phyloP scores from a whole-genome alignment of 2,797 vertebrate genomes.

The Artibeus jamaicensis region DNA sequence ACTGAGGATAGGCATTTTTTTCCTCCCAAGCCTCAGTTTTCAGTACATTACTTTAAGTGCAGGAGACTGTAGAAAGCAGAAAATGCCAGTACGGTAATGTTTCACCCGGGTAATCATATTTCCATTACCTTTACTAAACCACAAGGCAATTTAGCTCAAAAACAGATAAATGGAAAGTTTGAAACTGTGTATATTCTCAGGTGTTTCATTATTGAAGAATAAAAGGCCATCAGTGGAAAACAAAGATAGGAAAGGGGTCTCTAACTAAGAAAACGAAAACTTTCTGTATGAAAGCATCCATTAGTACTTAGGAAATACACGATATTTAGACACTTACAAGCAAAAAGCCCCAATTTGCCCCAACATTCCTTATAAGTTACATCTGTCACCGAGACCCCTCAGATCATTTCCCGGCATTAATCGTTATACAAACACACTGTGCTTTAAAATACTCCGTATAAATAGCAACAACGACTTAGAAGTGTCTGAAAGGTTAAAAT shows the following conservation, averaged over 20 bases:
- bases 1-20: constrained; percentile 36
- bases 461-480: not conserved
- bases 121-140: constrained; percentile 46
- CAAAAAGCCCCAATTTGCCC: constrained; percentile 10
- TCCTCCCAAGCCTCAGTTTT: constrained; percentile 54
- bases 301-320: not conserved
- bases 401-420: not conserved
- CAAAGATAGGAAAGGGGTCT: not conserved
- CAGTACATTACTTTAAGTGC: constrained; percentile 63
- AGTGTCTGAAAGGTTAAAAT: constrained; percentile 38
- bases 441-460: not conserved
- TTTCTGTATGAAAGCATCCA: constrained; percentile 45
- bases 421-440: not conserved
- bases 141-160: constrained; percentile 31
- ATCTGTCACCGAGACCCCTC: not conserved
- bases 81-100: not conserved
- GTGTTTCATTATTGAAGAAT: constrained; percentile 44
- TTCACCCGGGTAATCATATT: constrained; percentile 9
- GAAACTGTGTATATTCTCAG: constrained; percentile 36
- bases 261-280: constrained; percentile 28
- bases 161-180: constrained; percentile 50
- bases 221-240: not conserved
- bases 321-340: constrained; percentile 17
- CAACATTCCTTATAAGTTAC: constrained; percentile 29
- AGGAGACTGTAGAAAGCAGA: constrained; percentile 9